Evolutionary conservation across 1,140 invertebrate genomes (phyloP).

Genomic region (Diabrotica undecimpunctata): DNA sequence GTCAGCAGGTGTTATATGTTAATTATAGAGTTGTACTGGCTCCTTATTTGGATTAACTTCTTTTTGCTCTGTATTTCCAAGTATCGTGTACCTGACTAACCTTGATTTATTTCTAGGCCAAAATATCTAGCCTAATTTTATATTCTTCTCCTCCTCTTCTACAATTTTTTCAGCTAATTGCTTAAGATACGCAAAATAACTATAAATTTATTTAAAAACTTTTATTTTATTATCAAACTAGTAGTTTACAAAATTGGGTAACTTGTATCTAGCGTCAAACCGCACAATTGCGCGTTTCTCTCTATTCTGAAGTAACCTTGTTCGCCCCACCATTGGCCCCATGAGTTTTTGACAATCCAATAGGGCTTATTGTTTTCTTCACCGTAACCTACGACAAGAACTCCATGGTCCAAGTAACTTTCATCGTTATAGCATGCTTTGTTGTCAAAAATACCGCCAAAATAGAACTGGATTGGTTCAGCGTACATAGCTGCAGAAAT

Average conservation of each 20-base stretch:
- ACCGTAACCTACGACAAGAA: constrained; percentile 80
- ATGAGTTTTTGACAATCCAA: constrained; percentile 77
- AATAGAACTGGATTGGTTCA: constrained; percentile 70
- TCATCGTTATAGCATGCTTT: constrained; percentile 59
- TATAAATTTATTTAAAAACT: no score
- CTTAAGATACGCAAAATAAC: no score
- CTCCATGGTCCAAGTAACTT: constrained; percentile 67
- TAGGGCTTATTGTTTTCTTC: constrained; percentile 52
- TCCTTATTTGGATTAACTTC: no score
- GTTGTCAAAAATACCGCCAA: constrained; percentile 61
- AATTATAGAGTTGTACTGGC: no score
- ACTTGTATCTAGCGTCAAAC: constrained; percentile 58
- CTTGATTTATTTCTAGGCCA: no score
- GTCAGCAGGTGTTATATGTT: no score
- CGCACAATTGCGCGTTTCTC: constrained; percentile 63
- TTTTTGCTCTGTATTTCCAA: no score
- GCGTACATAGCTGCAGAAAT: constrained; percentile 73
- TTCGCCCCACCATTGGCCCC: constrained; percentile 63
- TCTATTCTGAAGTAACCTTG: constrained; percentile 65
- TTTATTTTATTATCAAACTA: no score
- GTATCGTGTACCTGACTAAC: no score
- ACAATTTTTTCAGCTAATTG: no score
- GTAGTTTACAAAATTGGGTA: constrained; percentile 45
- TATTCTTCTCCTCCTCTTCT: no score
- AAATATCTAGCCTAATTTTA: no score